Percentiles rank a stretch among this genome's conserved stretches.
phyloP scores from a whole-genome alignment of 1,140 invertebrate species.

The Saccostrea cuccullata region DNA sequence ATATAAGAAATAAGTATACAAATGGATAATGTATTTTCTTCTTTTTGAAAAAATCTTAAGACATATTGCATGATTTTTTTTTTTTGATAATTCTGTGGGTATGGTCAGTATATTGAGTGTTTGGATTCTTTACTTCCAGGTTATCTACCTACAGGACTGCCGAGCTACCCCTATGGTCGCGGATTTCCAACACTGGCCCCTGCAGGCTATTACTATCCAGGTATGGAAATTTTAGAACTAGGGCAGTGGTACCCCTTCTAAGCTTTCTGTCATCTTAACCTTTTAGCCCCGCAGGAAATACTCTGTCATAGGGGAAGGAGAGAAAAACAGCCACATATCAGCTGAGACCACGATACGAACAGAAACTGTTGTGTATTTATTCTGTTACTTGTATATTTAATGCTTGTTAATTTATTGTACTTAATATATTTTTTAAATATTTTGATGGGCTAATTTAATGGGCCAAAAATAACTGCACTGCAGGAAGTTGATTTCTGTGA shows the following conservation, averaged over 20 bases:
- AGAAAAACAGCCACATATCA: conserved; percentile 26
- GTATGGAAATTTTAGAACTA: conserved; percentile 71
- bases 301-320: conserved; percentile 6
- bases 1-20: too few relatives aligned
- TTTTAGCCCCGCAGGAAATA: conserved; percentile 49
- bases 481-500: neutral
- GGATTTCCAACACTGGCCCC: conserved; percentile 63
- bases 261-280: conserved; percentile 55
- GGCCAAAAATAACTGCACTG: conserved; percentile 19
- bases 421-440: conserved; percentile 15
- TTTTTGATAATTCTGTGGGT: too few relatives aligned
- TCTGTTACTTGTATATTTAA: conserved; percentile 28
- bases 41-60: too few relatives aligned
- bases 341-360: conserved; percentile 5
- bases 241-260: conserved; percentile 72
- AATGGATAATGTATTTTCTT: too few relatives aligned
- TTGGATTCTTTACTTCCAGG: conserved; percentile 52
- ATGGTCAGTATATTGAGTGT: neutral
- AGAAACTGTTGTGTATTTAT: conserved; percentile 20
- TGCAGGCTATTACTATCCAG: conserved; percentile 68
- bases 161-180: conserved; percentile 62
- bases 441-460: conserved; percentile 28
- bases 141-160: conserved; percentile 64
- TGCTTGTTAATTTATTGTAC: conserved; percentile 36
- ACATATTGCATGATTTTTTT: neutral